Evolutionary conservation across 2,888 invertebrate species (phyloP).

Genomic region (Bombylius discolor): DNA sequence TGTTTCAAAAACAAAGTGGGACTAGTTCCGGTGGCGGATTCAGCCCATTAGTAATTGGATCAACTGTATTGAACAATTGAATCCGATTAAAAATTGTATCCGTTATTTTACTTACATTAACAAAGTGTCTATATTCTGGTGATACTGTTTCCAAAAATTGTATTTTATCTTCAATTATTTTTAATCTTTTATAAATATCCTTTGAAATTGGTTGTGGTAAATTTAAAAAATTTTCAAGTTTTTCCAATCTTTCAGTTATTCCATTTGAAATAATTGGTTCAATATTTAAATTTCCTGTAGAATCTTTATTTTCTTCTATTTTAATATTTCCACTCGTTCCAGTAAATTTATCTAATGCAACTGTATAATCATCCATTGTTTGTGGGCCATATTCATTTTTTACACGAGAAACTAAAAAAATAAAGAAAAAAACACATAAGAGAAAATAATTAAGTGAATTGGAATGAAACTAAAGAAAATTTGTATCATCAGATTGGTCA

Average conservation of each 20-base stretch:
- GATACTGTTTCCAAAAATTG: conserved; percentile 60
- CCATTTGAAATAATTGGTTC: conserved; percentile 24
- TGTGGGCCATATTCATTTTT: conserved; percentile 59
- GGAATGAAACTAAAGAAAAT: too few species aligned
- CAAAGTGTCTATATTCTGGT: conserved; percentile 65
- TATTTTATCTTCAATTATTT: conserved; percentile 60
- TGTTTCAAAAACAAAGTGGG: too few species aligned
- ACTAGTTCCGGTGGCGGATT: too few species aligned
- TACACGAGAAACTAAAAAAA: conserved; percentile 50
- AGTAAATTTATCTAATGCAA: conserved; percentile 35
- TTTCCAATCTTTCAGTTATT: conserved; percentile 54
- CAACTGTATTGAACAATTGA: too few species aligned
- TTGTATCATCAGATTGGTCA: too few species aligned
- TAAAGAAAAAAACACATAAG: conserved; percentile 12
- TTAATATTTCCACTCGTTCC: not conserved
- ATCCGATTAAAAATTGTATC: not conserved
- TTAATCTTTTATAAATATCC: conserved; percentile 55
- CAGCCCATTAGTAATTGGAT: too few species aligned
- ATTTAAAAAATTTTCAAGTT: conserved; percentile 47
- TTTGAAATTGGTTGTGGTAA: conserved; percentile 41
- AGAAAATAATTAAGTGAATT: not conserved
- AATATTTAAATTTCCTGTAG: conserved; percentile 1
- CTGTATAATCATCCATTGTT: conserved; percentile 38
- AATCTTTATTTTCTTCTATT: conserved; percentile 7
- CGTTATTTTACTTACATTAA: conserved; percentile 35